Evolutionary conservation across 2,888 invertebrate genomes (phyloP), one percentile per base, ranked within the genome.

Genomic region (Dermolepida albohirtum): DNA sequence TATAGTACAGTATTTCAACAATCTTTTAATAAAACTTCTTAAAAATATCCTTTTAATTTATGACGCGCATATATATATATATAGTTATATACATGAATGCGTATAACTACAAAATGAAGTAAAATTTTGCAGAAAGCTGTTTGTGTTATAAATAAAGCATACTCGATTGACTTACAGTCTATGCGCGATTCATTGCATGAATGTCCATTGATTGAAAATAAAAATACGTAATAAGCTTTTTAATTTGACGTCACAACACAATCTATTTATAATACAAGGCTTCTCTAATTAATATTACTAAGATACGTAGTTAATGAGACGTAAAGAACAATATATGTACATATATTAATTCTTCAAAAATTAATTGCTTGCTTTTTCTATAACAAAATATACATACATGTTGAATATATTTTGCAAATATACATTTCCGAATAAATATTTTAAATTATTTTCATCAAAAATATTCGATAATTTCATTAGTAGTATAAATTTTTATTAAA

Each of bases 381-480:
- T 29, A 47, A 27, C 12, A 47, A 59, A 59, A 59, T 59, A 59
- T 41, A 59, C 59, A 59, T 34, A 47, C 47, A 59, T 29, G 17
- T 17, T 14, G 14, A 11, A 10, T 1, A 59, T 29, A 29, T 44
- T 59, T 44, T 47, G 16, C 29, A 29, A 57, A 27, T 57, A 14
- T 7, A 22, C 43, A 34, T n/a, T 34, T 39, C 39, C 8, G 14
- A 14, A 54, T 34, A 12, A 40, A 34, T 10, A 54, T 14, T 29
- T 22, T 51, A 27, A 34, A 27, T 51, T 27, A 51, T 51, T 17
- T 55, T 57, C n/a, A 22, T 43, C 17, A 27, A 59, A 44, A 44
- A 12, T 34, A 44, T 14, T 10, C 29, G 2, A 47, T 22, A 22
- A 22, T 34, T 10, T 34, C 2, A 6, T 22, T 4, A 22, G 22